Conservation (phyloP, 1,140 invertebrate species). For the Aphidius ervi region DNA sequence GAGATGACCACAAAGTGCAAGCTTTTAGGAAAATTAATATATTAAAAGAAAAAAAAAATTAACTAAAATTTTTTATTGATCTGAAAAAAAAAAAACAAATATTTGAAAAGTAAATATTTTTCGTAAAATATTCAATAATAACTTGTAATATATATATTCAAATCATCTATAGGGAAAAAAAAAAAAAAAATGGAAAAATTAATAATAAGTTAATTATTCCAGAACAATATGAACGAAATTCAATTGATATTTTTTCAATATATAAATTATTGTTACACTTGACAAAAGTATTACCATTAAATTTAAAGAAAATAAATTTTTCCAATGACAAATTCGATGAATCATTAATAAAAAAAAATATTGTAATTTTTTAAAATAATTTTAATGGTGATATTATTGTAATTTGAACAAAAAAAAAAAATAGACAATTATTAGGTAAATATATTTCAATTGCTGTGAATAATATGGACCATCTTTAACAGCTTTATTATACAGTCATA, state of each 20-base stretch:
- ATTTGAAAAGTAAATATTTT: slow-evolving; percentile 41
- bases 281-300: background rate
- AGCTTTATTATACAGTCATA: slow-evolving; percentile 24
- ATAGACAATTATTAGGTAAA: slow-evolving; percentile 24
- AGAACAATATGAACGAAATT: slow-evolving; percentile 15
- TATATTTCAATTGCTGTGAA: slow-evolving; percentile 35
- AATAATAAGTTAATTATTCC: slow-evolving; percentile 8
- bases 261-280: slow-evolving; percentile 12
- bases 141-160: too few species aligned
- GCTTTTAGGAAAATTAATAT: slow-evolving; percentile 45
- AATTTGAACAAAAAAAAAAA: slow-evolving; percentile 19
- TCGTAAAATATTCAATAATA: slow-evolving; percentile 39
- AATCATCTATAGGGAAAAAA: background rate
- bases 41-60: slow-evolving; percentile 1
- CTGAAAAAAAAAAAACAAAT: slow-evolving; percentile 28
- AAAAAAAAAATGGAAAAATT: slow-evolving; percentile 7
- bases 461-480: slow-evolving; percentile 41
- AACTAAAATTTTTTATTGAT: slow-evolving; percentile 46
- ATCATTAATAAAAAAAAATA: too few species aligned
- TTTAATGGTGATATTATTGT: too few species aligned
- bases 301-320: too few species aligned
- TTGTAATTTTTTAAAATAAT: too few species aligned
- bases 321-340: too few species aligned
- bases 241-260: slow-evolving; percentile 24
- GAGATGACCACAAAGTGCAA: slow-evolving; percentile 54